Conservation (phyloP, 2,888 invertebrate species). For the Fissipunctia ypsillon region DNA sequence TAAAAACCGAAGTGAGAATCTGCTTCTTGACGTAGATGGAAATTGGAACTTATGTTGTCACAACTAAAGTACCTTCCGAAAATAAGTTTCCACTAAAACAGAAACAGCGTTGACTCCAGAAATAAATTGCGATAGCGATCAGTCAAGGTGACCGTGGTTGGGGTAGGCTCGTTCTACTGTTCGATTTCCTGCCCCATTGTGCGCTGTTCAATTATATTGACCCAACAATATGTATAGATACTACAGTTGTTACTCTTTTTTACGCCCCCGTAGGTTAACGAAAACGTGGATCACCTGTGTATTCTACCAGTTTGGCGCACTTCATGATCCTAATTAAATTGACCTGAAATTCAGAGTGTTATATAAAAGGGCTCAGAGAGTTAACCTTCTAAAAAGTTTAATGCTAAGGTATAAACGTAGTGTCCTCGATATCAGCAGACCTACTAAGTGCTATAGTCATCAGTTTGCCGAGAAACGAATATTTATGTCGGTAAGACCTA, state of each 20-base stretch:
- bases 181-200: constrained; percentile 26
- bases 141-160: constrained; percentile 11
- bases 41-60: too few relatives aligned
- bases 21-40: too few relatives aligned
- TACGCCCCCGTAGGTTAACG: constrained; percentile 1
- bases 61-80: neutral
- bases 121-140: neutral
- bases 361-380: neutral
- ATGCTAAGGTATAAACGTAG: neutral
- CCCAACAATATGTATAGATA: neutral
- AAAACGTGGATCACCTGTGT: neutral
- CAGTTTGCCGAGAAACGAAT: neutral
- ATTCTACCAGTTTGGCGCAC: neutral
- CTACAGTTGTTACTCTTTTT: constrained; percentile 4
- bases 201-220: neutral
- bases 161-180: constrained; percentile 35
- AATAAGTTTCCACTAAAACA: neutral
- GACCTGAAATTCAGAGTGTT: neutral
- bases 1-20: neutral
- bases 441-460: neutral
- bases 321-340: neutral
- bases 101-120: neutral
- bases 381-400: neutral
- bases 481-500: too few relatives aligned
- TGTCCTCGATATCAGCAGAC: neutral